Evolutionary conservation across 2,888 invertebrate genomes (phyloP).

Genomic region (Listrodromus nycthemerus): DNA sequence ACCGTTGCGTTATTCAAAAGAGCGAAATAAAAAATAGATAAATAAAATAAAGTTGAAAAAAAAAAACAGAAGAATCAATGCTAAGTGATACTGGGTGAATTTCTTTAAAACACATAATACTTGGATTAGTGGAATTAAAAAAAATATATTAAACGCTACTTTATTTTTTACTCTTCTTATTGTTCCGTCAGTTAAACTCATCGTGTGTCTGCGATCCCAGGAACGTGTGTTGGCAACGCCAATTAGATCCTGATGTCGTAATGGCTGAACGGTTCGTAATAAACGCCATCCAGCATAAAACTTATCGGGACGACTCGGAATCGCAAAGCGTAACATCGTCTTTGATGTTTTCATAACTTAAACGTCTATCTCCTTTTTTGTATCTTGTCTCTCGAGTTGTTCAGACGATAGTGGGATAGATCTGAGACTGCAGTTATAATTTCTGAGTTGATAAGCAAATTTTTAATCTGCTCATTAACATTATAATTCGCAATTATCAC

Average conservation of each 20-base stretch:
- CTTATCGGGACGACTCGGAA: slow-evolving; percentile 38
- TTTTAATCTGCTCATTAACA: background rate
- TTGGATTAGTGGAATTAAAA: background rate
- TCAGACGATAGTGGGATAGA: background rate
- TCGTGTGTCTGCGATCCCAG: slow-evolving; percentile 21
- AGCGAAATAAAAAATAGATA: slow-evolving; percentile 1
- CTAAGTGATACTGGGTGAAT: slow-evolving; percentile 19
- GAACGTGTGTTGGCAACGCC: slow-evolving; percentile 41
- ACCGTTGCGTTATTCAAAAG: slow-evolving; percentile 34
- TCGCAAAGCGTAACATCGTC: background rate
- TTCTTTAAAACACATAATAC: background rate
- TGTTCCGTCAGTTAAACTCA: slow-evolving; percentile 6
- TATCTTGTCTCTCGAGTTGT: background rate
- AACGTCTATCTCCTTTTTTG: background rate
- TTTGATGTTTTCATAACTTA: background rate
- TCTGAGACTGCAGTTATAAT: background rate
- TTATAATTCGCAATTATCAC: background rate
- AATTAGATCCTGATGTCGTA: slow-evolving; percentile 58
- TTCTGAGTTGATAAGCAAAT: background rate
- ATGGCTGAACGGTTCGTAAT: slow-evolving; percentile 62
- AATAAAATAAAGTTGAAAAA: background rate
- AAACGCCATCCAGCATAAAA: slow-evolving; percentile 48
- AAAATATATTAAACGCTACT: background rate
- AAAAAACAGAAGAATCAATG: slow-evolving; percentile 4
- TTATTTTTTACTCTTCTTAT: slow-evolving; percentile 5